Base-by-base conservation (phyloP, 2,113 vertebrate genomes). In the Hydrochoerus hydrochaeris region DNA sequence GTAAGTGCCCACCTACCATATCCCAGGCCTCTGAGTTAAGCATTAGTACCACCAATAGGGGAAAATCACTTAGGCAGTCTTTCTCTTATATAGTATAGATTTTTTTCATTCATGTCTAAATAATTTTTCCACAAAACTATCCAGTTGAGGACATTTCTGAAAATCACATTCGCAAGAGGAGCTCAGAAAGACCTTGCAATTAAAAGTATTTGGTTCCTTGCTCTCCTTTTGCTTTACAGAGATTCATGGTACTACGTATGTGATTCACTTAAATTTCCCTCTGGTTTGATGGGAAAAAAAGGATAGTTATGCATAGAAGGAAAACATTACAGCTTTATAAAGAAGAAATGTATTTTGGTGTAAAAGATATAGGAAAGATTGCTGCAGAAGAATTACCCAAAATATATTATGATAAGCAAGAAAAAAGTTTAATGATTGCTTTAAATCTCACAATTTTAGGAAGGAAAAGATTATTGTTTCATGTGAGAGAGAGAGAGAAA, bases 261-360 rank as follows among this genome's bases (percentile, higher is more conserved):
- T 44, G 81, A 30, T 84, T 67, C 32, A 87, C 84, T 90, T 90
- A 75, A 90, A 91, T 87, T 60, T 95, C 52, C 22, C 67, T 67
- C 3, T 35, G 24, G 24, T 20, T 82, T 82, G 16, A 26, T 46
- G 49, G 54, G 69, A 82, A 63, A 52, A 52, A 88, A 95, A 54
- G 49, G 41, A 62, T 52, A 95, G 9, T 86, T 92, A n/a, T 0
- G 0, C 26, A 69, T 11, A 57, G 63, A 87, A 75, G 6, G 58
- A 87, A 44, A 80, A 26, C 20, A n/a, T 90, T 57, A 88, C 54
- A 85, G 73, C 85, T 82, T 85, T 28, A 87, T n/a, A 85, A 62
- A 78, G 30, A 12, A 81, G n/a, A 44, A 94, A 85, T 54, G 7
- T 75, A 38, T 9, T n/a, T 13, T 85, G 12, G 49, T 26, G 35